These are phyloP conservation scores for Tetropium fuscum DNA, from an alignment of 2,888 invertebrate species.

Conservation along the genomic window DNA sequence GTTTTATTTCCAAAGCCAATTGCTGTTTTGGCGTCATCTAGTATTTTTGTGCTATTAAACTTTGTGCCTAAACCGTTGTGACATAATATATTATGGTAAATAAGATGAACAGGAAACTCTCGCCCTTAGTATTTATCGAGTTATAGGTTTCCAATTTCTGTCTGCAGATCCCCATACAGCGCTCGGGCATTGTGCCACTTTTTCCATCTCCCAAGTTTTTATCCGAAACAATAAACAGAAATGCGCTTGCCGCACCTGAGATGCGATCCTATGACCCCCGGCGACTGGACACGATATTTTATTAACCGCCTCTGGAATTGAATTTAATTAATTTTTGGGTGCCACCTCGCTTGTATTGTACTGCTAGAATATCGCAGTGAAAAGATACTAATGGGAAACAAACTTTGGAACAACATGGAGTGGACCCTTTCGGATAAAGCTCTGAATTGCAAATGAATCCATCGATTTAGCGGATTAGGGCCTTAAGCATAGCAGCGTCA, in stretches of 20 bases:
- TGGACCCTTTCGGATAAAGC: not conserved
- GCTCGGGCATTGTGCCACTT: too few relatives aligned
- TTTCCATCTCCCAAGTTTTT: not conserved
- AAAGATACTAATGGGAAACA: constrained; percentile 14
- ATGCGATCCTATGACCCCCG: not conserved
- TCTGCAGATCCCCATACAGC: too few relatives aligned
- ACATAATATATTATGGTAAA: too few relatives aligned
- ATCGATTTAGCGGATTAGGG: constrained; percentile 11
- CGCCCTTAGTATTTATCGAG: too few relatives aligned
- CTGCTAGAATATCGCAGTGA: not conserved
- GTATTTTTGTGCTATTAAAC: too few relatives aligned
- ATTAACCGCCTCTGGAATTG: not conserved
- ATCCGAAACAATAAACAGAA: not conserved
- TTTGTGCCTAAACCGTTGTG: too few relatives aligned
- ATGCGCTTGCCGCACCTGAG: not conserved
- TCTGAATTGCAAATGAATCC: constrained; percentile 18
- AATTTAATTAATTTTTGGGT: constrained; percentile 5
- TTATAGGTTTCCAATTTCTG: too few relatives aligned
- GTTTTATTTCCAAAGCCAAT: too few relatives aligned
- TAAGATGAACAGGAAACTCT: too few relatives aligned
- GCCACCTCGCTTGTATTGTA: not conserved
- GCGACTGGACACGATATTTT: not conserved
- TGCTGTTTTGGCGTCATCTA: too few relatives aligned
- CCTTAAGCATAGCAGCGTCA: too few relatives aligned
- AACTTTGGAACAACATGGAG: too few relatives aligned